A percentile compares a stretch with the other conserved stretches of the same genome.
These are phyloP conservation scores for Boulengeromyrus knoepffleri DNA, from an alignment of 2,113 vertebrate genomes.

Conservation along the genomic window DNA sequence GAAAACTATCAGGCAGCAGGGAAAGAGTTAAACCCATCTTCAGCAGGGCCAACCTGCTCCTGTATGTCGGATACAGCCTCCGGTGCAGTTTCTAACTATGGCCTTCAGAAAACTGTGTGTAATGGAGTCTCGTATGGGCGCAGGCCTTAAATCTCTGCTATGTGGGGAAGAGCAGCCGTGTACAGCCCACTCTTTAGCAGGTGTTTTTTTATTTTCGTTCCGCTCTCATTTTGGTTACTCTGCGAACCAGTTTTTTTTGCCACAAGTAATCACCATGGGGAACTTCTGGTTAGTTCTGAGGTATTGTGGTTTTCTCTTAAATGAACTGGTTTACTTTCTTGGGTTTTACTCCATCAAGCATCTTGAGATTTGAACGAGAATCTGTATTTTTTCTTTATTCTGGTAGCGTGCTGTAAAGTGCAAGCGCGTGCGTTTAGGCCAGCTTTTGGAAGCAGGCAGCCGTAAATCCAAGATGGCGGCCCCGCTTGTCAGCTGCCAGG, in stretches of 20 bases:
- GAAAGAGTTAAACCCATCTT: neutral
- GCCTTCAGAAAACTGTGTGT: neutral
- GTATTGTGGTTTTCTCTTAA: neutral
- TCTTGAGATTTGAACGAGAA: neutral
- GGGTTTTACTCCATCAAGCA: neutral
- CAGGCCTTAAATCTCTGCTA: neutral
- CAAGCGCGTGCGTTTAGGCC: neutral
- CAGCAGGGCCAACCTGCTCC: neutral
- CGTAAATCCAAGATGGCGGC: neutral
- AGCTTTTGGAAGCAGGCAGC: neutral
- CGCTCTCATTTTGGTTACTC: neutral
- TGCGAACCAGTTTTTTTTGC: neutral
- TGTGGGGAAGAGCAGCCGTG: neutral
- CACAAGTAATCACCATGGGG: neutral
- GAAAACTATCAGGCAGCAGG: neutral
- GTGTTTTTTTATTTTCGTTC: neutral
- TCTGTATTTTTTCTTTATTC: neutral
- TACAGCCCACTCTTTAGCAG: neutral
- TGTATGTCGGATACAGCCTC: neutral
- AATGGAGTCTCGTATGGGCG: neutral
- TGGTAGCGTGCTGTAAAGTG: neutral
- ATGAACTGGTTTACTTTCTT: neutral
- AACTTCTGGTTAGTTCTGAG: neutral
- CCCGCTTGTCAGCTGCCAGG: neutral
- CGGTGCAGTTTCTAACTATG: neutral